These are phyloP conservation scores for Rhinopomastus cyanomelas DNA, from an alignment of 2,113 vertebrate genomes.

Conservation along the genomic window DNA sequence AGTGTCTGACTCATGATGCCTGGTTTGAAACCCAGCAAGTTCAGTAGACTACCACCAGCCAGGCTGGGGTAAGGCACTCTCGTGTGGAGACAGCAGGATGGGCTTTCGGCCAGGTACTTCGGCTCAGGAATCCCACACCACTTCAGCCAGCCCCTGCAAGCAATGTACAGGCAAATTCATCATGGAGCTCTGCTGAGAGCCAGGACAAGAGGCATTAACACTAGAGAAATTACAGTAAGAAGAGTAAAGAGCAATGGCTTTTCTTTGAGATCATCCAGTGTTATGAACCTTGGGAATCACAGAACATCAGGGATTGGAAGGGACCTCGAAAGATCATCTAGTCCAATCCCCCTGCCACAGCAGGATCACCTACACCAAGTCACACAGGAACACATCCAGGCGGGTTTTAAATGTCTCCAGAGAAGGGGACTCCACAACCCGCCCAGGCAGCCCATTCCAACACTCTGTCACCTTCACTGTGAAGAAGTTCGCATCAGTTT, in stretches of 20 bases:
- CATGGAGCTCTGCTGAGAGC: fast-evolving
- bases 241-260: background rate
- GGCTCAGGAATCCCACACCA: background rate
- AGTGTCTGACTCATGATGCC: background rate
- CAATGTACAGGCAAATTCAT: background rate
- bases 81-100: background rate
- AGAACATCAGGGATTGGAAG: too few relatives aligned
- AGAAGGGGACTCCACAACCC: too few relatives aligned
- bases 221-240: background rate
- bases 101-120: background rate
- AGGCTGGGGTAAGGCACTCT: background rate
- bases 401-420: too few relatives aligned
- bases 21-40: background rate
- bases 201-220: background rate
- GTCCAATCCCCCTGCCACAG: too few relatives aligned
- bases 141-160: background rate
- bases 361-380: too few relatives aligned
- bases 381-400: too few relatives aligned
- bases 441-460: too few relatives aligned
- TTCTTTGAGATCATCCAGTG: background rate
- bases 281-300: background rate
- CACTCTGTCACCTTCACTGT: too few relatives aligned
- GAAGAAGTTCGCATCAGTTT: too few relatives aligned
- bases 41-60: background rate
- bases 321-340: too few relatives aligned